Base-by-base conservation (phyloP, 2,797 vertebrate species). In the Prionace glauca region DNA sequence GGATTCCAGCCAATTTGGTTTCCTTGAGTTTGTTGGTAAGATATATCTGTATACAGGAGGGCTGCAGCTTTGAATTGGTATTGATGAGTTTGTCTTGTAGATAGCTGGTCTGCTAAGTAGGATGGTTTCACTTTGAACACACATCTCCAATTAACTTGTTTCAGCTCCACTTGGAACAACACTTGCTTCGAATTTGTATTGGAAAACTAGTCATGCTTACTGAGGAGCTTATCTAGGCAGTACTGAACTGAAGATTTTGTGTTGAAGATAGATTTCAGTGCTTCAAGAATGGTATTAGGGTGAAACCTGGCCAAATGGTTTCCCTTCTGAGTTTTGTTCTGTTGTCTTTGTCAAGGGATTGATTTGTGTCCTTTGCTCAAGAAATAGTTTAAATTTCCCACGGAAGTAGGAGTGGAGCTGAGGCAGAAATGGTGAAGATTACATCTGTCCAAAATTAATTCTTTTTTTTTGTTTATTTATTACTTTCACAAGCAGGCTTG, bases 121-220 rank as follows among this genome's bases (percentile, higher is more conserved):
- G 18, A 69, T 92, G 90, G 62, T 69, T 36, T 67, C 62, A 29
- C 90, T 92, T 92, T 16, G 9, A 69, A 92, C 90, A 92, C 20
- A 22, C n/a, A 22, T 92, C n/a, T 24, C 90, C 90, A 92, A 92
- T 92, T 92, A 92, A 92, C 62, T 92, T n/a, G 8, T n/a, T 69
- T 65, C n/a, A 69, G 62, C 90, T 69, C 18, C 24, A 69, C 65
- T 92, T 92, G 41, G 8, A 92, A 69, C 20, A 91, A 22, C 62
- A 41, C 90, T 88, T 29, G 56, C 60, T 92, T 67, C 62, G 41
- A 92, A 41, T 92, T 92, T 69, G 9, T 92, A 69, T 92, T 69
- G 90, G 90, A 92, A 69, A 92, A 69, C 65, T 8, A 24, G 62
- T n/a, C 18, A 2, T 36, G 65, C n/a, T 92, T 3, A 69, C 62